Conservation (phyloP, 2,888 invertebrate genomes). For the Drosophila peninsularis region DNA sequence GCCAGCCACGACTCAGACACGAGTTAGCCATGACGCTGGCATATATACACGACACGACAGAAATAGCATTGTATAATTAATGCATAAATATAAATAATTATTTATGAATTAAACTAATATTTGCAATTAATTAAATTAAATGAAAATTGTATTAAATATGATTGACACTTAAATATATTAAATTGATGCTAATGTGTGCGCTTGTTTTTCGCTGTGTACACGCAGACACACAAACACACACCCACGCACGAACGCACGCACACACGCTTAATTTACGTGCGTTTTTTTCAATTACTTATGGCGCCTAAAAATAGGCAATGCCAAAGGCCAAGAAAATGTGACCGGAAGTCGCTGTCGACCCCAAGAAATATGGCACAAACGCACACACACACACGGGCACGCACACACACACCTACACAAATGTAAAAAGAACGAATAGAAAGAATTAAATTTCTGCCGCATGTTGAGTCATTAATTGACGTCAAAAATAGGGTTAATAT, state of each 20-base stretch:
- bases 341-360: slow-evolving; percentile 67
- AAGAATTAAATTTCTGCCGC: slow-evolving; percentile 47
- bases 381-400: background rate
- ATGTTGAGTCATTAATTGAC: slow-evolving; percentile 71
- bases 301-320: slow-evolving; percentile 72
- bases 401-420: background rate
- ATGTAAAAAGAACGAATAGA: slow-evolving; percentile 1
- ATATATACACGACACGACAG: background rate
- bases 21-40: slow-evolving; percentile 48
- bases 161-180: background rate
- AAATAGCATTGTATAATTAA: background rate
- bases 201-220: slow-evolving; percentile 8
- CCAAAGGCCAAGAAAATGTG: slow-evolving; percentile 54
- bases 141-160: background rate
- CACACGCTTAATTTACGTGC: slow-evolving; percentile 45
- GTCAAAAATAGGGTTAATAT: slow-evolving; percentile 79
- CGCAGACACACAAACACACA: slow-evolving; percentile 12
- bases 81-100: background rate
- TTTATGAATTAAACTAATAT: background rate
- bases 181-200: background rate
- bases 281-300: slow-evolving; percentile 39
- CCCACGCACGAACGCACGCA: slow-evolving; percentile 13
- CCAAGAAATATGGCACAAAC: slow-evolving; percentile 56
- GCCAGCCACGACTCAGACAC: slow-evolving; percentile 33
- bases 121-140: background rate